A percentile compares a stretch with the other conserved stretches of the same genome.
These are phyloP conservation scores for Pomatostomus ruficeps DNA, from an alignment of 2,113 vertebrate species.

Conservation along the genomic window DNA sequence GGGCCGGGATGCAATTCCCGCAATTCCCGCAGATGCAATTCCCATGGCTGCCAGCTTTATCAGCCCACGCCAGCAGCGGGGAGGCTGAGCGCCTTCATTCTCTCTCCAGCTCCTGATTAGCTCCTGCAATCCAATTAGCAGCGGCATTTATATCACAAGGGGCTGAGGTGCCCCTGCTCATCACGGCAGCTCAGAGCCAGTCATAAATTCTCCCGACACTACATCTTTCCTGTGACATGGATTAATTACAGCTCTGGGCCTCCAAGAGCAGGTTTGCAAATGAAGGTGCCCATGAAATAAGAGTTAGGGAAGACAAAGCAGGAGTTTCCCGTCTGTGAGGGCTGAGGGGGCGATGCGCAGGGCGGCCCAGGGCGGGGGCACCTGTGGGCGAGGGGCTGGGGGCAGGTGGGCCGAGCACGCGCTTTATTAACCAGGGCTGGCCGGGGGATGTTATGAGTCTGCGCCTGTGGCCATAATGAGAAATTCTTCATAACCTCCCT, in stretches of 20 bases:
- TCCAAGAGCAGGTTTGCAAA: constrained; percentile 30
- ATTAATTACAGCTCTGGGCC: constrained; percentile 66
- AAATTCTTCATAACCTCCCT: constrained; percentile 17
- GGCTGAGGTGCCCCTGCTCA: constrained; percentile 63
- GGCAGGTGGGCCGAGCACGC: background rate
- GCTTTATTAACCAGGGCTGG: background rate
- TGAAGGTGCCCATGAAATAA: background rate
- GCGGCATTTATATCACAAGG: constrained; percentile 71
- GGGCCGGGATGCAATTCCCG: background rate
- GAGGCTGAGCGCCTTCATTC: constrained; percentile 20
- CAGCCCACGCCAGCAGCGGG: constrained; percentile 37
- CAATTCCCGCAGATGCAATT: background rate
- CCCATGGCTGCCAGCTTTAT: constrained; percentile 51
- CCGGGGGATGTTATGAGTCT: background rate
- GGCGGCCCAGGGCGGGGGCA: background rate
- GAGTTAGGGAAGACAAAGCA: constrained; percentile 15
- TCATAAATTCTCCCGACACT: constrained; percentile 66
- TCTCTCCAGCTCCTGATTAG: constrained; percentile 70
- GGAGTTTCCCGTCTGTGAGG: background rate
- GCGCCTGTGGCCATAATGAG: background rate
- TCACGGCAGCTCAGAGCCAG: constrained; percentile 55
- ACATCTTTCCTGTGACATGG: constrained; percentile 57
- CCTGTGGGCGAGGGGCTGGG: background rate
- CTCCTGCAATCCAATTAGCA: constrained; percentile 74
- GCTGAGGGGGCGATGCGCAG: background rate